These are phyloP conservation scores for Palaemon carinicauda DNA, from an alignment of 1,140 invertebrate species.

Conservation along the genomic window DNA sequence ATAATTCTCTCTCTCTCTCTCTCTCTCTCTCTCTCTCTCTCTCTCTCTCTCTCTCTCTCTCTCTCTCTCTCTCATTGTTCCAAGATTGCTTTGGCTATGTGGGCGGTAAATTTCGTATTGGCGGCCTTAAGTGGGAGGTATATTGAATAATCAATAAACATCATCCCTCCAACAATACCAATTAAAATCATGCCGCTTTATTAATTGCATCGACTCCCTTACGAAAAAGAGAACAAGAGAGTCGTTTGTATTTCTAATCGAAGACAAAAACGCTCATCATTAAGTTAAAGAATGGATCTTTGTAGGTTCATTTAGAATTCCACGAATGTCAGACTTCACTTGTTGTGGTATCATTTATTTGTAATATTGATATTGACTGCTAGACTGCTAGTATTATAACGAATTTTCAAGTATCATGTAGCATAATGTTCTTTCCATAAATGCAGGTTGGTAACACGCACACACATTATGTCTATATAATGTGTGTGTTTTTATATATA, in stretches of 20 bases:
- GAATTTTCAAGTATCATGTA: neutral
- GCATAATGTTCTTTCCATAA: neutral
- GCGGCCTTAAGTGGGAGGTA: neutral
- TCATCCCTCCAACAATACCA: neutral
- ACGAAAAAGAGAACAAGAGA: neutral
- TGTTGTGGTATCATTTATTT: no score
- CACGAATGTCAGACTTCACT: no score
- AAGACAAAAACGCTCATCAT: neutral
- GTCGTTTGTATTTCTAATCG: neutral
- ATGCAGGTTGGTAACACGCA: no score
- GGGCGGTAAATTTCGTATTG: neutral
- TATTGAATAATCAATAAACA: neutral
- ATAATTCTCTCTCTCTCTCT: neutral
- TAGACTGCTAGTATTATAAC: no score
- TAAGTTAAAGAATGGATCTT: neutral
- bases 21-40: neutral
- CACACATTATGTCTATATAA: neutral
- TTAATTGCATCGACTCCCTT: conserved; percentile 2
- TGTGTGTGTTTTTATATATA: neutral
- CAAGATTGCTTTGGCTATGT: neutral
- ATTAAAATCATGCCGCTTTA: neutral
- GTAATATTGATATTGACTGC: no score
- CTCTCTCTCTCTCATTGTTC: neutral
- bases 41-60: neutral
- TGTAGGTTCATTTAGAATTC: no score